Base-by-base conservation (phyloP, 92 coral and sea anemone genomes). In the Montipora capitata region DNA sequence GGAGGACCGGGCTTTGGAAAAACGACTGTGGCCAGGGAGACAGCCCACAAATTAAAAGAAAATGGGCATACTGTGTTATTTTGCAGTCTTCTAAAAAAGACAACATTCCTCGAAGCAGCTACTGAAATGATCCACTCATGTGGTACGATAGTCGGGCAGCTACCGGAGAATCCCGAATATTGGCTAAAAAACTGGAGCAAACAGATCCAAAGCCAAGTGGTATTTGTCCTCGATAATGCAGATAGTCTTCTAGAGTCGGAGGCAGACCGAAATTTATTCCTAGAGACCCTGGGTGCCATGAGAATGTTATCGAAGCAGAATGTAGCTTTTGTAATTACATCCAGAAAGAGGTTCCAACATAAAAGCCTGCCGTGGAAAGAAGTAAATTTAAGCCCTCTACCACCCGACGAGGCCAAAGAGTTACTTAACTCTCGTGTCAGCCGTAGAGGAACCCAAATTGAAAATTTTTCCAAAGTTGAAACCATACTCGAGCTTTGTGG, bases 1-100 rank as follows among this genome's bases (percentile, higher is more conserved):
- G 92, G 92, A 7, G 88, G 88, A 7, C 88, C 92, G 4, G 92
- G 92, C 2, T 88, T 73, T 75, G 92, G 92, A 10, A 88, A 88
- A 71, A 82, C 88, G 1, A 49, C 92, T 41, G 73, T 75, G 66
- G 88, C 83, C 1, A 88, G 74, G 56, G 10, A 5, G 52, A 12
- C 59, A 12, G 92, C 88, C 27, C 83, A 82, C 44, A 45, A 74
- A 51, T 15, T 88, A 16, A 57, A 13, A 0, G 70, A 72, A 5
- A n/a, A 71, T 7, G 44, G 72, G 3, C 13, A 35, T 41, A 58
- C 20, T 12, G 87, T 83, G n/a, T 59, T 83, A 10, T 83, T 27
- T 83, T 83, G 89, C 77, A 49, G 66, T 3, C 54, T 85, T 3
- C 42, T 39, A 8, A 40, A 52, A 67, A 76, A 77, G 40, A 14